phyloP scores from a whole-genome alignment of 2,113 vertebrate genomes.

The Daboia siamensis region DNA sequence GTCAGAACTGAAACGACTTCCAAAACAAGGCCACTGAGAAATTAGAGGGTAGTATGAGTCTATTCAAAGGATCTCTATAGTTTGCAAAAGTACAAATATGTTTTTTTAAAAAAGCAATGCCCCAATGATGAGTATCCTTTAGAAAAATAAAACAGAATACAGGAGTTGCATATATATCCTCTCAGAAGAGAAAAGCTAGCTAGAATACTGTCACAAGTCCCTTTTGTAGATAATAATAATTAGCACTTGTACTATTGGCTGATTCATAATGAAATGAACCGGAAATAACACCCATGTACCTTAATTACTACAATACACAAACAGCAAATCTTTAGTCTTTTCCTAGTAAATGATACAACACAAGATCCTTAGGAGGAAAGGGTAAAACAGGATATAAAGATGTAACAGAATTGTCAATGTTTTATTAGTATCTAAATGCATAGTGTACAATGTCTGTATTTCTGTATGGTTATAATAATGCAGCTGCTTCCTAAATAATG shows the following conservation, averaged over 20 bases:
- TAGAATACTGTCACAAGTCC: neutral
- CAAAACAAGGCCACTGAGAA: neutral
- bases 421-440: neutral
- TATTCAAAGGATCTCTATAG: neutral
- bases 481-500: neutral
- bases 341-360: neutral
- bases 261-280: neutral
- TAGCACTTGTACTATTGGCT: neutral
- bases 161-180: neutral
- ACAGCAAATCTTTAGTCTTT: neutral
- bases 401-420: neutral
- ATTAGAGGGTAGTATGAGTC: neutral
- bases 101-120: neutral
- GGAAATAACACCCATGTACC: neutral
- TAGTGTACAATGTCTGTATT: neutral
- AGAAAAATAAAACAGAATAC: neutral
- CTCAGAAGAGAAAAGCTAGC: neutral
- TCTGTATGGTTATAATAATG: neutral
- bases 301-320: neutral
- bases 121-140: neutral
- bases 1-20: no score
- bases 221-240: neutral
- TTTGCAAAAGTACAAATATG: neutral
- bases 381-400: neutral
- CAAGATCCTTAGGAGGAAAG: neutral